phyloP scores from a whole-genome alignment of 1,140 invertebrate genomes.

The Dendrolimus punctatus region DNA sequence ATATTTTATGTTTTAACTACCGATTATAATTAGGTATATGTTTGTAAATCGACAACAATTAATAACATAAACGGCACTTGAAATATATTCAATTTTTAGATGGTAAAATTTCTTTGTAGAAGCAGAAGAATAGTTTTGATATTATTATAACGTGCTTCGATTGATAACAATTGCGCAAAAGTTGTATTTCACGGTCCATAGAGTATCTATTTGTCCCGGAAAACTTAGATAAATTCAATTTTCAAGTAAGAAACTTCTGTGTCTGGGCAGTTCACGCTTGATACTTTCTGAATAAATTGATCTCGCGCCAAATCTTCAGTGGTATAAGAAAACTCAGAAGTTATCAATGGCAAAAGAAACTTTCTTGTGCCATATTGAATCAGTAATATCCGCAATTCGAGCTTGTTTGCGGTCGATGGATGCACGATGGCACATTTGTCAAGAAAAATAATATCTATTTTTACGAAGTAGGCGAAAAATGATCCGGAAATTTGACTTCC shows the following conservation, averaged over 20 bases:
- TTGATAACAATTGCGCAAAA: slow-evolving; percentile 46
- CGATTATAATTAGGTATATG: too few species aligned
- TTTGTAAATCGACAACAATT: too few species aligned
- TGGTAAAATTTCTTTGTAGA: too few species aligned
- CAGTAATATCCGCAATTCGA: slow-evolving; percentile 26
- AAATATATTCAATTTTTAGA: too few species aligned
- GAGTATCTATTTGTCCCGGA: slow-evolving; percentile 56
- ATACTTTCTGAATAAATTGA: slow-evolving; percentile 62
- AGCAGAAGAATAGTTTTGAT: slow-evolving; percentile 6
- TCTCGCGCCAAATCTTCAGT: slow-evolving; percentile 39
- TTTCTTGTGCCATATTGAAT: slow-evolving; percentile 25
- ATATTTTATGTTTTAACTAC: too few species aligned
- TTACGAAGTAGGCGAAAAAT: slow-evolving; percentile 7
- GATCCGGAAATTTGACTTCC: slow-evolving; percentile 20
- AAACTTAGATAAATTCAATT: slow-evolving; percentile 65
- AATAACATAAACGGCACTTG: too few species aligned
- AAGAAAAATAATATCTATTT: slow-evolving; percentile 20
- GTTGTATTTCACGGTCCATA: slow-evolving; percentile 59
- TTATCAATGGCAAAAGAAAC: slow-evolving; percentile 31
- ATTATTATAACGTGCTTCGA: slow-evolving; percentile 33
- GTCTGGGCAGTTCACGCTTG: slow-evolving; percentile 47
- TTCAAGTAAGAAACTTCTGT: slow-evolving; percentile 50
- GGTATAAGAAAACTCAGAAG: slow-evolving; percentile 36
- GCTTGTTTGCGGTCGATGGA: slow-evolving; percentile 18
- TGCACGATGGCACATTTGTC: slow-evolving; percentile 12